phyloP scores from a whole-genome alignment of 2,113 vertebrate species.

The Panthera tigris region DNA sequence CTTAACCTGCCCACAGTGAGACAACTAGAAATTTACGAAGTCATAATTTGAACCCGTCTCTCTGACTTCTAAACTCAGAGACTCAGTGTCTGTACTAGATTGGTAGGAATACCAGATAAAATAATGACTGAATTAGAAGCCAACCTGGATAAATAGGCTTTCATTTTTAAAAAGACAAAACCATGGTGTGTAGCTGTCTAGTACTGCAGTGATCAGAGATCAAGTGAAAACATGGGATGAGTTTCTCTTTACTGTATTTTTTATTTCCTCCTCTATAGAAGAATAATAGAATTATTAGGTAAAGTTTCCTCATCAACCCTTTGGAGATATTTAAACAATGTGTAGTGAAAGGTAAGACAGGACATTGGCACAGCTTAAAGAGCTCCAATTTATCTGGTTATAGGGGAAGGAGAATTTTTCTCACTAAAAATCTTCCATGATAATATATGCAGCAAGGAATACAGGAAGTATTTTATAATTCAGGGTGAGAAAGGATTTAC shows the following conservation, averaged over 20 bases:
- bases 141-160: background rate
- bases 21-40: background rate
- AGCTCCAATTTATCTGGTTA: background rate
- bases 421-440: background rate
- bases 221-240: background rate
- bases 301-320: background rate
- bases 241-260: background rate
- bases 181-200: background rate
- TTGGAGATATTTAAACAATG: background rate
- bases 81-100: background rate
- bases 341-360: background rate
- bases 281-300: background rate
- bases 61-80: background rate
- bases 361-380: background rate
- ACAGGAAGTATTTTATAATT: background rate
- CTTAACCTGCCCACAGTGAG: background rate
- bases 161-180: background rate
- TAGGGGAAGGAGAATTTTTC: background rate
- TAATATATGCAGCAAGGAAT: background rate
- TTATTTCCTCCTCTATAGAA: background rate
- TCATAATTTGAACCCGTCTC: background rate
- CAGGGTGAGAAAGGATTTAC: background rate
- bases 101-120: background rate
- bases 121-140: background rate
- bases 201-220: background rate